Conservation (phyloP, 2,113 vertebrate species). For the Oncorhynchus keta region DNA sequence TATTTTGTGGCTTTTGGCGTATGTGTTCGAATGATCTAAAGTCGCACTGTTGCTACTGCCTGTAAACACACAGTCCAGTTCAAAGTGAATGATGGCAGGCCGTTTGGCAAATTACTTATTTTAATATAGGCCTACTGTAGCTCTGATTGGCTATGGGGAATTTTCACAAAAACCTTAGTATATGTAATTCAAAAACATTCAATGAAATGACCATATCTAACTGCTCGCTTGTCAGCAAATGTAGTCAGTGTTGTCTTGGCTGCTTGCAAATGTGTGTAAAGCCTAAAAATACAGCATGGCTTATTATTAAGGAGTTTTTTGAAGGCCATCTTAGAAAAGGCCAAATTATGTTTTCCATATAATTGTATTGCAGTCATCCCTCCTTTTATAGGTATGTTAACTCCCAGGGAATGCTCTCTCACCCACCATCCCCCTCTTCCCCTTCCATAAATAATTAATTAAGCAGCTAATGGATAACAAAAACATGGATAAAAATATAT, state of each 20-base stretch:
- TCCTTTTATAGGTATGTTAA: constrained; percentile 65
- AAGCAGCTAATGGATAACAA: constrained; percentile 60
- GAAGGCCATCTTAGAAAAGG: constrained; percentile 57
- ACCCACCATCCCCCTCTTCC: constrained; percentile 13
- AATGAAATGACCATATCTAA: too few species aligned
- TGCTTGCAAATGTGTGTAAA: background rate
- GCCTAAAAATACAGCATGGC: constrained; percentile 14
- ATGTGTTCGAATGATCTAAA: too few species aligned
- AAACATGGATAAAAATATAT: constrained; percentile 64
- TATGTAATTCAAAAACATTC: too few species aligned
- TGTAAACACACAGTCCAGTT: too few species aligned
- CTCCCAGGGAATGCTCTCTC: constrained; percentile 38
- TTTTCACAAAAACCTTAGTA: too few species aligned
- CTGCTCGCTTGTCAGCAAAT: too few species aligned
- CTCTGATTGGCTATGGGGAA: too few species aligned
- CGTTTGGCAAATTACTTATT: too few species aligned
- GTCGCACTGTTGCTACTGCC: too few species aligned
- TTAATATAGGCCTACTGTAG: too few species aligned
- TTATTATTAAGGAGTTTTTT: constrained; percentile 25
- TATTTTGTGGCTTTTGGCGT: too few species aligned
- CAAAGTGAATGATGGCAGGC: too few species aligned
- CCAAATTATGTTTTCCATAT: constrained; percentile 58
- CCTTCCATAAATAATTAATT: constrained; percentile 59
- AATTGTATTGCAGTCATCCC: constrained; percentile 56
- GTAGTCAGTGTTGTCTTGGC: background rate